Evolutionary conservation across 64 coral and sea anemone genomes (phyloP), one percentile per base, ranked within the genome.

Genomic region (Stichodactyla helianthus): DNA sequence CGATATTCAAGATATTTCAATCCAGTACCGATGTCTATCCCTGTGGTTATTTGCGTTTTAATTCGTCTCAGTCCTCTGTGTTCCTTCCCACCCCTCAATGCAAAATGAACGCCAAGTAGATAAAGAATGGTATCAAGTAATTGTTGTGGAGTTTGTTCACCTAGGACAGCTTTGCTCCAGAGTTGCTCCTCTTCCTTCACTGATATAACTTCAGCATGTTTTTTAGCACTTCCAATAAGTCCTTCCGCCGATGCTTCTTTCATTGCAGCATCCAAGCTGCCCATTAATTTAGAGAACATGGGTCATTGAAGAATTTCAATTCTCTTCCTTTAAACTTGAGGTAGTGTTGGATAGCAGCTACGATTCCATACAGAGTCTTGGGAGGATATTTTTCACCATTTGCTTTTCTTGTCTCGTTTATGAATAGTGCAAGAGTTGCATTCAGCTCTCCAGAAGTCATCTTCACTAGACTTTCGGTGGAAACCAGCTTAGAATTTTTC

Each of bases 31-130:
- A 13, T 86, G 35, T 86, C 84, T 64, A 68, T 19, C 0, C 54
- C 23, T 64, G 25, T 62, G 53, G 56, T 35, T 50, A 86, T 64
- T 86, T 86, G 84, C 27, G 84, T 13, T 58, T 63, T 86, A 6
- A 28, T 56, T 86, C 20, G 52, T 62, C 4, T 53, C 17, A 86
- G 84, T 64, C 25, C 1, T 64, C 84, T 60, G n/a, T 86, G 84
- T 64, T 86, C 84, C 54, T 86, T 64, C 16, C 84, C 84, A 7
- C 84, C 84, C 84, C 59, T 86, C 26, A 84, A 56, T 55, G 82
- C 54, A 59, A 84, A 84, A 57, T 84, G 82, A 20, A 84, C 58
- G 54, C 82, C 82, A 86, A 64, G 56, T 58, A 67, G 84, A 60
- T 86, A 86, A 27, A 86, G 27, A 14, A 64, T 0, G 58, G 83